Base-by-base conservation (phyloP, 2,113 vertebrate species). In the Aldabrachelys gigantea region DNA sequence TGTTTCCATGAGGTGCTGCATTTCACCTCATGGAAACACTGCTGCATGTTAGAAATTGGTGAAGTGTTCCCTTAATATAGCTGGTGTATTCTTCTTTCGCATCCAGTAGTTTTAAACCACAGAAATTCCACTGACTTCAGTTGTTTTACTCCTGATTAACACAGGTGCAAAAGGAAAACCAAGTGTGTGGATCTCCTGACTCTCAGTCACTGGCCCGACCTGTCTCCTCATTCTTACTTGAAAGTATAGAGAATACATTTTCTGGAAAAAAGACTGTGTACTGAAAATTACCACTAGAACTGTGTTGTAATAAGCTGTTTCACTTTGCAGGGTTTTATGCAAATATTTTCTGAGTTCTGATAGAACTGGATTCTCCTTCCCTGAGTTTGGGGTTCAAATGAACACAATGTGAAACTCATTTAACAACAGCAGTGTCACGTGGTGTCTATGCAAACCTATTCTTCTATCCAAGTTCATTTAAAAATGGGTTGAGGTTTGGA, bases 211-310 rank as follows among this genome's bases (percentile, higher is more conserved):
- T 53, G 24, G 25, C 14, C 31, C 24, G 8, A 31, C 72, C 72
- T 78, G 81, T 54, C 38, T 88, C 59, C 69, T 69, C 54, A 2
- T 81, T 85, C 86, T 84, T 69, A 83, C 87, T 69, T 8, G 13
- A 65, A 95, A 94, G 16, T 10, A 85, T 85, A 94, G 89, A 88
- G 78, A 84, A 90, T 85, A 92, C 11, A 44, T 31, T 69, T 94
- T 62, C 56, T 62, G 90, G 16, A 79, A 83, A 95, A 91, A 93
- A n/a, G 54, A 69, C 41, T 82, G 9, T 19, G 69, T 2, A 1
- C 52, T 87, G 75, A 79, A 4, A 50, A 54, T 52, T 50, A 84
- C 47, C 41, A 5, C 65, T 49, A 7, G 38, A 91, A 81, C 38
- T 75, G n/a, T 3, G 2, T 59, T 47, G 88, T 96, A 65, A 21